Evolutionary conservation across 2,888 invertebrate genomes (phyloP), one percentile per base, ranked within the genome.

Genomic region (Antheraea yamamai): DNA sequence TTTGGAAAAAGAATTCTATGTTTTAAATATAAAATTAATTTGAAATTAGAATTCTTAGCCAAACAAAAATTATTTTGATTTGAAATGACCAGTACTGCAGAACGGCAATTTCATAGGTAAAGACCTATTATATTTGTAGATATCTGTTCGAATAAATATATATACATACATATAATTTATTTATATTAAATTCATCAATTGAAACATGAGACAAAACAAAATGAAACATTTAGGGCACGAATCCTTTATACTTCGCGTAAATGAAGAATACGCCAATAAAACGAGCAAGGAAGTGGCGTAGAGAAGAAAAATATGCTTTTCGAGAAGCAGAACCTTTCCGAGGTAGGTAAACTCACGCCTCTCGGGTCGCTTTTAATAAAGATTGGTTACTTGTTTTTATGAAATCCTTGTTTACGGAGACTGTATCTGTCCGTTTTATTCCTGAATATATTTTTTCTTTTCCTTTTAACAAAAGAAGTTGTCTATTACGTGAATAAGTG

Each of bases 371-470:
- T 81, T 84, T 85, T 86, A 85, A 87, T 86, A 85, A 84, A 86
- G 83, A 85, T 86, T 80, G 82, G 84, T 85, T 82, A 85, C 87
- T 86, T 85, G 85, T 83, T 87, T 88, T 87, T 87, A 87, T 82
- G 83, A 85, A 85, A 84, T 81, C 76, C 74, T 77, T 75, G 71
- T 79, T 64, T 79, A 75, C 77, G 74, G 74, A 77, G 73, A 78
- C 79, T 78, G 75, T 79, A 78, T 80, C 77, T 76, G 58, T 70
- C 39, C 70, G 39, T 73, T 64, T 73, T 73, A 73, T 58, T 71
- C 72, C 76, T 76, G 73, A 73, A 73, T 74, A 64, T 39, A 70
- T 70, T 73, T 74, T 74, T 70, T 64, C 35, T 47, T 71, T 75
- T 75, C 75, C 72, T 74, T 47, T 39, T 61, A 68, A 73, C 68